Evolutionary conservation across 2,113 vertebrate species (phyloP), one percentile per base, ranked within the genome.

Genomic region (Cygnus buccinator): DNA sequence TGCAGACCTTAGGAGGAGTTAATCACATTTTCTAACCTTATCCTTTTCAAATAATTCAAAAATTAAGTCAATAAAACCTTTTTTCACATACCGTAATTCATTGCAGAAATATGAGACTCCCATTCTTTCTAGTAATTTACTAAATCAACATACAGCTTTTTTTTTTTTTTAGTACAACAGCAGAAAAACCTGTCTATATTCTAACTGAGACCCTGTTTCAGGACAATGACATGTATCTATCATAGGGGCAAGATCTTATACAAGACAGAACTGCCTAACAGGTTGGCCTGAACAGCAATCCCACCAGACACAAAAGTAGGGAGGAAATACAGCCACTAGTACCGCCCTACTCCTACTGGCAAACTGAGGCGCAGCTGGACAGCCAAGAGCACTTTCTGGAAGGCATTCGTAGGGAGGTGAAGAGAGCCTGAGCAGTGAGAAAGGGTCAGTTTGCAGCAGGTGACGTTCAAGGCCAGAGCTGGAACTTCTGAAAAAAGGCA

Each of bases 21-120:
- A 61, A 83, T 59, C 80, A 87, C 39, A 68, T 85, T 73, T 94
- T 63, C 67, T 86, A 83, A 93, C 57, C 18, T 50, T 52, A 93
- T 43, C 59, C 21, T 80, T 95, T 63, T 21, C 7, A 79, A 90
- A 86, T 85, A 76, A 87, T 67, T 77, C 35, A 59, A 89, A 21
- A 73, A 44, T 84, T 1, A 70, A 90, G n/a, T 63, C 4, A 93
- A 54, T 35, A 23, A 78, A 81, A 50, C 16, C 5, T 71, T 87
- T 87, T 81, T 57, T 58, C 54, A 75, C 1, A 3, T n/a, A 57
- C 15, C 3, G 5, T 28, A 63, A 77, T 84, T 92, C 81, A 86
- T 3, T 50, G 33, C 57, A 54, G 46, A 81, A 93, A 68, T 68
- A 37, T 5, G 10, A 65, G 37, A 52, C 29, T 25, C 5, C 6